A percentile compares a stretch with the other conserved stretches of the same genome.
phyloP scores from a whole-genome alignment of 2,888 invertebrate species.

The Drosophila stalkeri region DNA sequence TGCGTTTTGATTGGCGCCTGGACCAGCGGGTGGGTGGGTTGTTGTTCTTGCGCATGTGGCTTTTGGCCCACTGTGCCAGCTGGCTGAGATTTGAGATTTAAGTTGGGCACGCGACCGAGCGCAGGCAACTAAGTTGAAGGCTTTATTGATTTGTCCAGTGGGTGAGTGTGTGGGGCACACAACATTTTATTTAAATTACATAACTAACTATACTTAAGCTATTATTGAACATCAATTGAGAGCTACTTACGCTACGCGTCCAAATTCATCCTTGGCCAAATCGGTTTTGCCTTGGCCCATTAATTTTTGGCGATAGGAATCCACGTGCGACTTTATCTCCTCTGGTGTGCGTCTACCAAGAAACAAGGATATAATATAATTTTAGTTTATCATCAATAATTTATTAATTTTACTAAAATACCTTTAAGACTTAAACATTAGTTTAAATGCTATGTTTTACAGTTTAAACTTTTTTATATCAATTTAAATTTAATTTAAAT shows the following conservation, averaged over 20 bases:
- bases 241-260: constrained; percentile 88
- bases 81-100: constrained; percentile 66
- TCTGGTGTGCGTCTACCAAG: constrained; percentile 91
- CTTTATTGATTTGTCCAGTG: constrained; percentile 67
- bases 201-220: constrained; percentile 41
- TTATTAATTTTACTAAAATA: not conserved
- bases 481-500: not conserved
- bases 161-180: constrained; percentile 32
- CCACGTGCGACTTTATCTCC: constrained; percentile 94
- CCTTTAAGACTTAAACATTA: constrained; percentile 6
- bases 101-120: constrained; percentile 34
- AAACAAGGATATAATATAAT: not conserved
- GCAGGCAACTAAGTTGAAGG: constrained; percentile 26
- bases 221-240: not conserved
- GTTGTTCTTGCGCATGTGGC: constrained; percentile 51
- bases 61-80: constrained; percentile 47
- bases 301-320: constrained; percentile 94
- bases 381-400: not conserved
- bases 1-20: constrained; percentile 52
- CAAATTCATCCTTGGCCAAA: constrained; percentile 92
- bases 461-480: not conserved
- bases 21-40: constrained; percentile 9
- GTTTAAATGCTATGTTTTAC: too few relatives aligned
- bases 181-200: constrained; percentile 61
- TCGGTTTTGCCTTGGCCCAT: constrained; percentile 88